Evolutionary conservation across 2,113 vertebrate genomes (phyloP).

Genomic region (Galeopterus variegatus): DNA sequence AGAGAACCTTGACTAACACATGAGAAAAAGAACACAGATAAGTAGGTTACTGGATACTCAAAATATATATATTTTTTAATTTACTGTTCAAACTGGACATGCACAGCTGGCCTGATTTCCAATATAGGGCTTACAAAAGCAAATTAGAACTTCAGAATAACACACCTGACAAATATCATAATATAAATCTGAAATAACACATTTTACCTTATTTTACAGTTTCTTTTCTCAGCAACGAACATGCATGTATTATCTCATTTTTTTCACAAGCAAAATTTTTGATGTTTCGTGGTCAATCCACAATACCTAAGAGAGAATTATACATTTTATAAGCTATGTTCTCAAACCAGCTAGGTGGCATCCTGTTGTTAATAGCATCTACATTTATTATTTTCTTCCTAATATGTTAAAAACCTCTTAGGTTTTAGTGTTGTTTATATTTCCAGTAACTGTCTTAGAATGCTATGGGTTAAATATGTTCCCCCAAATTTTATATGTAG

Average conservation of each 20-base stretch:
- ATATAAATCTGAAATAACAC: constrained; percentile 49
- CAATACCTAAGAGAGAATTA: constrained; percentile 35
- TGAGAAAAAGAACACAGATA: not conserved
- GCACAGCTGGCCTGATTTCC: not conserved
- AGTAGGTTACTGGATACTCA: not conserved
- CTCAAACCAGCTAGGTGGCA: constrained; percentile 24
- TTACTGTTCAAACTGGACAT: not conserved
- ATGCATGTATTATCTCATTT: constrained; percentile 14
- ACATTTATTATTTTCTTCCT: constrained; percentile 45
- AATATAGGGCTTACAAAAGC: not conserved
- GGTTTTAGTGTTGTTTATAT: constrained; percentile 2
- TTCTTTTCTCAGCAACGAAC: constrained; percentile 50
- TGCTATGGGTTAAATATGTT: no score
- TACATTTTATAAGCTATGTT: constrained; percentile 46
- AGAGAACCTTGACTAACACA: not conserved
- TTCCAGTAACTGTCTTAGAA: not conserved
- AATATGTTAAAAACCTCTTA: constrained; percentile 33
- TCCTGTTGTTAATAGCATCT: constrained; percentile 42
- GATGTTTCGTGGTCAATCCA: constrained; percentile 53
- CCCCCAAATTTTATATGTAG: no score
- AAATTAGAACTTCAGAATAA: constrained; percentile 36
- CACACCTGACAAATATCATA: constrained; percentile 12
- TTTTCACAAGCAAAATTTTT: constrained; percentile 59
- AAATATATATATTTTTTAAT: not conserved
- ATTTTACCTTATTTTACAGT: constrained; percentile 53